Evolutionary conservation across 2,113 vertebrate species (phyloP).

Genomic region (Anolis carolinensis): DNA sequence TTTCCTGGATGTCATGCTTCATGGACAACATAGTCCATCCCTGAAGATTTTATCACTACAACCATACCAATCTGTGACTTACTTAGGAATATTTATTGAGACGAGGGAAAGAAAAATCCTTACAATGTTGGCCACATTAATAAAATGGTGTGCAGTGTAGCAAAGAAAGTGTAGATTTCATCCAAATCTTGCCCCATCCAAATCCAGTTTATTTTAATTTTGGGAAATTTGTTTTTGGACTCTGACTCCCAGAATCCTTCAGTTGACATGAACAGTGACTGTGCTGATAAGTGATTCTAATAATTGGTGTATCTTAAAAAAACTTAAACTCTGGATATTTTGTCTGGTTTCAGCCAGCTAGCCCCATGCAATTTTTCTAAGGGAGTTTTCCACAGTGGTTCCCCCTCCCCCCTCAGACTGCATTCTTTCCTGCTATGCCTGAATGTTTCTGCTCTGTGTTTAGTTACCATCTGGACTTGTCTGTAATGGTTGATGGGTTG

Average conservation of each 20-base stretch:
- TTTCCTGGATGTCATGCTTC: too few species aligned
- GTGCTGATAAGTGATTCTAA: neutral
- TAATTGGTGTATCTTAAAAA: neutral
- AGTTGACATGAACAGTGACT: neutral
- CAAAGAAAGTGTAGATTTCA: neutral
- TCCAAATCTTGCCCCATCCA: neutral
- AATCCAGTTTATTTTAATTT: neutral
- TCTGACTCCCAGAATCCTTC: neutral
- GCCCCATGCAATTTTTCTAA: neutral
- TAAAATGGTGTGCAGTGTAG: neutral
- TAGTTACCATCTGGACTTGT: constrained; percentile 45
- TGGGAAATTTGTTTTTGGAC: neutral
- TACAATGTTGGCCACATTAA: neutral
- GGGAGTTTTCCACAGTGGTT: constrained; percentile 40
- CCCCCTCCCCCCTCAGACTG: neutral
- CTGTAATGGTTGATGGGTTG: neutral
- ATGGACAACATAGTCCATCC: too few species aligned
- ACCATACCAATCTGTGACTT: neutral
- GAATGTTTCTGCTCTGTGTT: constrained; percentile 45
- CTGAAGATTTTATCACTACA: too few species aligned
- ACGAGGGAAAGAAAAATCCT: neutral
- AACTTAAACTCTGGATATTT: neutral
- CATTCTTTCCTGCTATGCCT: neutral
- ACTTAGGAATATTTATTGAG: neutral
- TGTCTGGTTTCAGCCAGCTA: neutral